Percentiles rank a stretch among this genome's conserved stretches.
phyloP scores from a whole-genome alignment of 1,140 invertebrate species.

The Halesus radiatus region DNA sequence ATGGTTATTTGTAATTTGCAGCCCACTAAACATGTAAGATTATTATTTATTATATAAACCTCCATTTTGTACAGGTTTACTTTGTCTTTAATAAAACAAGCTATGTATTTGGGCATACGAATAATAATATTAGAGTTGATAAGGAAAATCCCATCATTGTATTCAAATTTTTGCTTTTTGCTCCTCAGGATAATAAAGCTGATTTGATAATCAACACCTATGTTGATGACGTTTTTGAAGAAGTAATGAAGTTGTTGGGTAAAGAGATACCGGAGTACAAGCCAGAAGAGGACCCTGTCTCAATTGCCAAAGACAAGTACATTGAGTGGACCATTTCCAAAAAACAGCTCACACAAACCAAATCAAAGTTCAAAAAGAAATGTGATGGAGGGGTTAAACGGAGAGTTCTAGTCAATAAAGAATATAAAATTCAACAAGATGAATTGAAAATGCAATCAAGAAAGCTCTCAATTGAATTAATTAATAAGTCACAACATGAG shows the following conservation, averaged over 20 bases:
- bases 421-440: conserved; percentile 25
- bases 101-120: too few species aligned
- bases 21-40: conserved; percentile 92
- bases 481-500: neutral
- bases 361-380: conserved; percentile 69
- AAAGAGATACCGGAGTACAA: conserved; percentile 82
- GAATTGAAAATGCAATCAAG: conserved; percentile 6
- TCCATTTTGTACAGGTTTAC: too few species aligned
- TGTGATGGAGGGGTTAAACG: conserved; percentile 53
- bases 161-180: neutral
- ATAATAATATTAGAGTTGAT: too few species aligned
- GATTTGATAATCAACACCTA: conserved; percentile 91
- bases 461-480: neutral
- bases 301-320: conserved; percentile 65
- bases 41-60: neutral
- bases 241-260: conserved; percentile 81
- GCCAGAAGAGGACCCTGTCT: conserved; percentile 77
- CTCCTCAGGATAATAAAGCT: conserved; percentile 87
- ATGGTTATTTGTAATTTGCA: conserved; percentile 97
- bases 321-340: conserved; percentile 77
- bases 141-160: neutral
- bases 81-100: too few species aligned
- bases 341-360: conserved; percentile 69
- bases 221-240: conserved; percentile 87
- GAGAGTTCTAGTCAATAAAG: conserved; percentile 50